These are phyloP conservation scores for Macropis europaea DNA, from an alignment of 2,888 invertebrate species.

Conservation along the genomic window DNA sequence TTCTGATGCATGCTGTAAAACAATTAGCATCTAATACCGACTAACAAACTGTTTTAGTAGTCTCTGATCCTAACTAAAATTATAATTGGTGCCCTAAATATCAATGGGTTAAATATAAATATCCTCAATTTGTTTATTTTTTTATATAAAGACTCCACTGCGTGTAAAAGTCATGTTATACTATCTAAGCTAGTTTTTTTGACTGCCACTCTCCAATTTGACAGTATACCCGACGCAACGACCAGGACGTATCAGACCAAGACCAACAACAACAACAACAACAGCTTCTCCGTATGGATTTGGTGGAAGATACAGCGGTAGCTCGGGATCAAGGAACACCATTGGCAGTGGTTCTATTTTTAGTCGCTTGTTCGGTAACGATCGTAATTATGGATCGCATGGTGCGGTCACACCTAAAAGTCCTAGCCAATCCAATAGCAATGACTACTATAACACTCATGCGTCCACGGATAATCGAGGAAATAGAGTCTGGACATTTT, in stretches of 20 bases:
- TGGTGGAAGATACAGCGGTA: constrained; percentile 59
- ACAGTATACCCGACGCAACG: constrained; percentile 47
- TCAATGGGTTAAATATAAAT: too few species aligned
- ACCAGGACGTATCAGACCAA: constrained; percentile 43
- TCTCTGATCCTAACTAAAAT: not conserved
- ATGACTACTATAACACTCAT: constrained; percentile 70
- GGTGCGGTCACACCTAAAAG: constrained; percentile 48
- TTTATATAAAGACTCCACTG: not conserved
- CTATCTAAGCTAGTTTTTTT: too few species aligned
- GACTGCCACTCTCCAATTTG: constrained; percentile 51
- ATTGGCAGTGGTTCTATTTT: constrained; percentile 68
- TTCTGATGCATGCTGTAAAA: constrained; percentile 19
- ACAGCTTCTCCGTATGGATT: constrained; percentile 64
- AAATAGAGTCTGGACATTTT: constrained; percentile 76
- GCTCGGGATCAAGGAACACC: constrained; percentile 66
- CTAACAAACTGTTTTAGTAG: constrained; percentile 7
- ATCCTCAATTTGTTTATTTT: not conserved
- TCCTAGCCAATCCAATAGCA: constrained; percentile 46
- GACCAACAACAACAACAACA: constrained; percentile 69
- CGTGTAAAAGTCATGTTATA: not conserved
- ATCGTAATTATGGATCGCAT: constrained; percentile 23
- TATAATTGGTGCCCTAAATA: not conserved
- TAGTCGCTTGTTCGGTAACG: constrained; percentile 66
- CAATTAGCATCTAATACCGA: constrained; percentile 1
- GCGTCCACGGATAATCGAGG: constrained; percentile 68